Evolutionary conservation across 1,140 invertebrate genomes (phyloP).

Genomic region (Papilio polyxenes): DNA sequence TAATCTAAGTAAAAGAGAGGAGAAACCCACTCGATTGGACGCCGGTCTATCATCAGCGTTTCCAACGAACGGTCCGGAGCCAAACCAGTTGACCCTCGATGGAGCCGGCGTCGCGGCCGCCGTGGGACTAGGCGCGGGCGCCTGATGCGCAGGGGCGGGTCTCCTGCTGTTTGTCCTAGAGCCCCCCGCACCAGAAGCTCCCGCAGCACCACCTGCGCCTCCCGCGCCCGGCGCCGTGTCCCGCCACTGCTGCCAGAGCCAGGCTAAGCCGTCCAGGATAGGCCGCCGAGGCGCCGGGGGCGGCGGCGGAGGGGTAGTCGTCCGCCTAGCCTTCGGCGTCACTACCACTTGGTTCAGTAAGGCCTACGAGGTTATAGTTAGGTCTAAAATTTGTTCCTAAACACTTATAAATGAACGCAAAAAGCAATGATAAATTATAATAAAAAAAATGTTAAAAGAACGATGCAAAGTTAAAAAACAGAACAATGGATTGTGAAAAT

Average conservation of each 20-base stretch:
- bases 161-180: conserved; percentile 52
- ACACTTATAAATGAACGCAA: conserved; percentile 43
- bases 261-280: conserved; percentile 76
- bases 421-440: conserved; percentile 36
- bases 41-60: conserved; percentile 71
- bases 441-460: conserved; percentile 42
- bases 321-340: conserved; percentile 75
- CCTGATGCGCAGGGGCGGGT: conserved; percentile 54
- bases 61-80: conserved; percentile 78
- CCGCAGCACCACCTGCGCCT: conserved; percentile 2
- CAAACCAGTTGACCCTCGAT: conserved; percentile 76
- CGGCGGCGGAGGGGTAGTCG: conserved; percentile 66
- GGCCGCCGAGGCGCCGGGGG: conserved; percentile 73
- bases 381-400: conserved; percentile 49
- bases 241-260: conserved; percentile 81
- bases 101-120: conserved; percentile 60
- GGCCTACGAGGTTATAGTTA: conserved; percentile 77
- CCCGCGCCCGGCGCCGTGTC: conserved; percentile 71
- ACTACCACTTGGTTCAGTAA: conserved; percentile 81
- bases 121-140: conserved; percentile 52
- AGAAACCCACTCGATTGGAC: conserved; percentile 75
- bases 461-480: not conserved
- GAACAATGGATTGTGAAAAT: not conserved
- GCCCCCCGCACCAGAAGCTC: not conserved
- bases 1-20: conserved; percentile 72